These are phyloP conservation scores for Arnoldichthys spilopterus DNA, from an alignment of 2,797 vertebrate genomes.

Conservation along the genomic window DNA sequence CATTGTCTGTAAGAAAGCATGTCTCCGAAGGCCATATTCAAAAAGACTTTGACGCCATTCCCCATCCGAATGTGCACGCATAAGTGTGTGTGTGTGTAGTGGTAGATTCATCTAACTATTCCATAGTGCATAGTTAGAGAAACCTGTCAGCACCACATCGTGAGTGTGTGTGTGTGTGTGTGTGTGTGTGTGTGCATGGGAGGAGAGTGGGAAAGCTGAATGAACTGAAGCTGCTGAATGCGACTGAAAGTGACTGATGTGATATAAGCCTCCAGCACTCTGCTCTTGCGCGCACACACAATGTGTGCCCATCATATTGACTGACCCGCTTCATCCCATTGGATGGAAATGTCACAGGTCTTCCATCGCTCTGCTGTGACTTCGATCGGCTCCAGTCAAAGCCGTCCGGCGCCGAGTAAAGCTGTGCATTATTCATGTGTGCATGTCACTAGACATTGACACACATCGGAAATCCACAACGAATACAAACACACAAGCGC, in stretches of 20 bases:
- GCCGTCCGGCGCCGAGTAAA: slow-evolving; percentile 16
- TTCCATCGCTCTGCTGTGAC: slow-evolving; percentile 34
- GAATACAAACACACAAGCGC: slow-evolving; percentile 31
- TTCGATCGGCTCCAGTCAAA: slow-evolving; percentile 51
- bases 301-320: slow-evolving; percentile 53
- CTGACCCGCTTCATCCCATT: slow-evolving; percentile 42
- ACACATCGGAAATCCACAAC: slow-evolving; percentile 20
- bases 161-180: no score
- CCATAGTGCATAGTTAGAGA: background rate
- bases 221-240: slow-evolving; percentile 26
- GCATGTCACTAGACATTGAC: slow-evolving; percentile 36
- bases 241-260: slow-evolving; percentile 28
- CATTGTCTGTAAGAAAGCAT: background rate
- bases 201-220: slow-evolving; percentile 13
- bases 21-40: background rate
- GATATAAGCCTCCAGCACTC: slow-evolving; percentile 28
- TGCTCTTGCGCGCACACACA: slow-evolving; percentile 26
- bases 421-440: slow-evolving; percentile 53
- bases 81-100: background rate
- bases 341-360: slow-evolving; percentile 56
- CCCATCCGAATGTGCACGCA: background rate
- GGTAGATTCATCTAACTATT: slow-evolving; percentile 22
- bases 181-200: slow-evolving; percentile 8
- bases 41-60: slow-evolving; percentile 1
- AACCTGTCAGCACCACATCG: background rate